Conservation (phyloP, 2,888 invertebrate genomes). For the Cosmopolites sordidus region DNA sequence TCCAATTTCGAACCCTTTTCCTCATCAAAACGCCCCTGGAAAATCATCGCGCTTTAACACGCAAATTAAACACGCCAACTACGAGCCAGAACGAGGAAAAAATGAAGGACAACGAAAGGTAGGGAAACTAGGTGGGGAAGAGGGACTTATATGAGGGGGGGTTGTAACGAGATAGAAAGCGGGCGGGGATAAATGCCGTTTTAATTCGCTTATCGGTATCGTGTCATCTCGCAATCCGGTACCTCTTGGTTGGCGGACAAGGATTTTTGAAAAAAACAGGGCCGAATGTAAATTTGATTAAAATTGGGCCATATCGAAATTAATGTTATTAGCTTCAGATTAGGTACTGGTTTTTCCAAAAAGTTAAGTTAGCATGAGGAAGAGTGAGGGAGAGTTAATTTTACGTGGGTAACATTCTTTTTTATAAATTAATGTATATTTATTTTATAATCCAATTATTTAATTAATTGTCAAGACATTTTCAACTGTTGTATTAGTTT, state of each 20-base stretch:
- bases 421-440: too few species aligned
- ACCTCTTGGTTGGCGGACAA: neutral
- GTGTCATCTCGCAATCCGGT: neutral
- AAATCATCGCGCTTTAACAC: too few species aligned
- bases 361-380: neutral
- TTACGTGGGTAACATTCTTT: too few species aligned
- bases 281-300: neutral
- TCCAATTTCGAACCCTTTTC: too few species aligned
- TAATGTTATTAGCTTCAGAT: neutral
- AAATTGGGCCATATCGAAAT: conserved; percentile 1
- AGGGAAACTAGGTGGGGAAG: neutral
- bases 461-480: too few species aligned
- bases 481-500: too few species aligned
- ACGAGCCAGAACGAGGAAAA: too few species aligned
- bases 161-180: neutral
- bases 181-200: neutral
- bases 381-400: too few species aligned
- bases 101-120: neutral
- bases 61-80: too few species aligned
- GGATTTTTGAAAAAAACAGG: neutral
- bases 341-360: neutral
- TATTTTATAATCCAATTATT: too few species aligned
- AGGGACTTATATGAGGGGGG: neutral
- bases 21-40: too few species aligned
- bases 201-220: conserved; percentile 1